Base-by-base conservation (phyloP, 2,797 vertebrate species). In the Diplodus sargus region DNA sequence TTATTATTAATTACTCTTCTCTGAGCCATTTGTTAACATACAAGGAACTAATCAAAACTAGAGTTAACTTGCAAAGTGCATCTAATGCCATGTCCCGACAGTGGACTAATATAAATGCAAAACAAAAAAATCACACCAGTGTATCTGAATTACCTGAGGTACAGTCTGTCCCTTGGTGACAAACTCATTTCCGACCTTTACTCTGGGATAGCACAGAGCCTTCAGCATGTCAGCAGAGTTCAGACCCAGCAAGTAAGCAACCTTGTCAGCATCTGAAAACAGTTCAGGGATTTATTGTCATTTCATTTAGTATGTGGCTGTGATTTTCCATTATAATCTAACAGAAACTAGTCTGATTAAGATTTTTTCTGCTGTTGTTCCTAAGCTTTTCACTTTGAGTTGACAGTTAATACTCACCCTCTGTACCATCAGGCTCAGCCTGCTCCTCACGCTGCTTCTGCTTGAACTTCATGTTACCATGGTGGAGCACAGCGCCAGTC, bases 191-290 rank as follows among this genome's bases (percentile, higher is more conserved):
- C 96, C 96, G 23, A 97, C 97, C 91, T 97, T 97, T 71, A 97
- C 96, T 84, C 96, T 93, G 28, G 97, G 97, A 85, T 94, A 97
- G 90, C 96, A 98, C 39, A 97, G 77, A 85, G 92, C 95, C 90
- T 97, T 98, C 68, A 98, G 91, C 92, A 97, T 92, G 78, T 97
- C 97, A 2, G 96, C 95, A 3, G 96, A 97, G 90, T 98, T 98
- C 91, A 98, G 89, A 70, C 97, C 96, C 95, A 96, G 90, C 85
- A 98, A 86, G 83, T 97, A 98, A 1, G 95, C 95, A 18, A 96
- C 90, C 90, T 97, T 98, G 89, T 98, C 97, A 86, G 97, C 96
- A 78, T 96, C 97, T 98, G 78, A 53, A 84, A 89, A 64, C 1
- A 59, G 23, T 71, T 25, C 4, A 42, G 6, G 43, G 2, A 64